These are phyloP conservation scores for Himantopus leucocephalus DNA, from an alignment of 2,113 vertebrate genomes.

Conservation along the genomic window DNA sequence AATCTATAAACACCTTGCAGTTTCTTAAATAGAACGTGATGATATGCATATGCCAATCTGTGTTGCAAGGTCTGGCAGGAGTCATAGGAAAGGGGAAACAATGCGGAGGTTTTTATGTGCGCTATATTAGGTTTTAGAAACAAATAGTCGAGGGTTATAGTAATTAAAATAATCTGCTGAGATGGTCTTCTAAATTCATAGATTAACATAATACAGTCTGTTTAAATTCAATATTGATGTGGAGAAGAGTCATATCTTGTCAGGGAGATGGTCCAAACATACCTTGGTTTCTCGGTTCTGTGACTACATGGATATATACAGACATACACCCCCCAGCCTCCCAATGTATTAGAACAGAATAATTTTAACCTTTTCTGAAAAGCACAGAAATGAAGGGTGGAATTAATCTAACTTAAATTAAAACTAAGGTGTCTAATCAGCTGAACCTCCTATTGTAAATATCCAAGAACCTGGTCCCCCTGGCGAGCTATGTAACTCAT, in stretches of 20 bases:
- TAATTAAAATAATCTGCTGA: background rate
- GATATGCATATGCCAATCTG: background rate
- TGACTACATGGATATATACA: background rate
- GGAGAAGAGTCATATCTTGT: background rate
- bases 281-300: background rate
- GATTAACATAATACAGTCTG: background rate
- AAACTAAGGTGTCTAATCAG: background rate
- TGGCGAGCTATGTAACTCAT: background rate
- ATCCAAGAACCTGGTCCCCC: background rate
- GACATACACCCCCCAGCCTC: fast-evolving
- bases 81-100: background rate
- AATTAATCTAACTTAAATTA: background rate
- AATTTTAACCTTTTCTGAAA: background rate
- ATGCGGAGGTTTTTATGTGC: background rate
- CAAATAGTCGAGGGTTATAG: background rate
- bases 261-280: background rate
- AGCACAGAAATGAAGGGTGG: background rate
- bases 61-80: background rate
- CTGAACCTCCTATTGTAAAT: background rate
- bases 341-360: background rate
- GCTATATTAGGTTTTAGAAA: background rate
- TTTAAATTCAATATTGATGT: background rate
- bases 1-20: background rate
- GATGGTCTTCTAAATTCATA: background rate
- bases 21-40: background rate